These are phyloP conservation scores for Lysiphlebus fabarum DNA, from an alignment of 1,140 invertebrate species.

Conservation along the genomic window DNA sequence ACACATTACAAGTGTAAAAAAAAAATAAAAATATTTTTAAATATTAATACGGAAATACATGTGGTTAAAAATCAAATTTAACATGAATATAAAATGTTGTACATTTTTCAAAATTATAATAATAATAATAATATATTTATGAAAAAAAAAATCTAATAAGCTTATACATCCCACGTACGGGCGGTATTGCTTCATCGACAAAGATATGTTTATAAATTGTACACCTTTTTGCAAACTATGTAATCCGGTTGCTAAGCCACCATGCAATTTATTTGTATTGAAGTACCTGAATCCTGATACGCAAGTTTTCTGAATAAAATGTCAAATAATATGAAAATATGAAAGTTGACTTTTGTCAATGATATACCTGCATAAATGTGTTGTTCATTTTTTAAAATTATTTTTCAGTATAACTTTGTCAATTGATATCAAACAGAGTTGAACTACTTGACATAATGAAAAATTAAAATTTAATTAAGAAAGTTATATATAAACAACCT, in stretches of 20 bases:
- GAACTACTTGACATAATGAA: no score
- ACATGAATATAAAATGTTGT: no score
- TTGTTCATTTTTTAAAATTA: no score
- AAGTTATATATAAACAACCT: no score
- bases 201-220: no score
- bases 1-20: neutral
- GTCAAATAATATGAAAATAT: conserved; percentile 1
- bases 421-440: no score
- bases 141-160: conserved; percentile 11
- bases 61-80: neutral
- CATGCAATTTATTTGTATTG: conserved; percentile 16
- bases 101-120: neutral
- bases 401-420: no score
- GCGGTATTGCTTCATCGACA: no score
- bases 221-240: neutral
- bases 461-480: no score
- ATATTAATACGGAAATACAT: neutral
- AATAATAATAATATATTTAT: neutral
- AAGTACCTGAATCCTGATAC: conserved; percentile 11
- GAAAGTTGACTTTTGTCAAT: conserved; percentile 14
- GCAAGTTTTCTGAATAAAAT: conserved; percentile 16
- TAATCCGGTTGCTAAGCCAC: conserved; percentile 19
- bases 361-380: no score
- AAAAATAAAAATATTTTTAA: no score
- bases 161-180: conserved; percentile 12